A percentile compares a stretch with the other conserved stretches of the same genome.
Evolutionary conservation across 2,888 invertebrate species (phyloP).

Genomic region (Euzophera pinguis): DNA sequence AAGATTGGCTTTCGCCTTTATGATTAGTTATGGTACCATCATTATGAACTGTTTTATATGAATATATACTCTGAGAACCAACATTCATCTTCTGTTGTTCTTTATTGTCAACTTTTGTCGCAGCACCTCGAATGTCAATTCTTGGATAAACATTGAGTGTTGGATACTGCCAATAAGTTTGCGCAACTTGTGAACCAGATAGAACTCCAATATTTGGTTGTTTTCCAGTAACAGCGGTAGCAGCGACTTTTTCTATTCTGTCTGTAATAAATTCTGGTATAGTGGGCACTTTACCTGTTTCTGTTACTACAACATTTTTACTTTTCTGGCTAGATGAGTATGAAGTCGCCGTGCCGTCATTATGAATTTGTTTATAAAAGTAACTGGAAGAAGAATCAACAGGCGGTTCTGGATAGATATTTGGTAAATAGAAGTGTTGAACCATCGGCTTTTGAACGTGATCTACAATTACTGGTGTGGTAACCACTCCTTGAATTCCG

Average conservation of each 20-base stretch:
- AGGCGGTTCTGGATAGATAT: not conserved
- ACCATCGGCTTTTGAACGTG: not conserved
- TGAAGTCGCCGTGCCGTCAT: slow-evolving; percentile 9
- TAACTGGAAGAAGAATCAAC: not conserved
- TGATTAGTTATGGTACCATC: slow-evolving; percentile 7
- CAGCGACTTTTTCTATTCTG: slow-evolving; percentile 21
- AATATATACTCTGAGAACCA: not conserved
- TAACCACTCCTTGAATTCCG: not conserved
- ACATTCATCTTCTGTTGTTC: not conserved
- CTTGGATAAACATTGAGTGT: not conserved
- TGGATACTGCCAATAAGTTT: not conserved
- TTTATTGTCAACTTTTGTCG: not conserved
- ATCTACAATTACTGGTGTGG: slow-evolving; percentile 6
- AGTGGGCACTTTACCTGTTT: slow-evolving; percentile 13
- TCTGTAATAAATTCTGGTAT: slow-evolving; percentile 19
- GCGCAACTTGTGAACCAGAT: not conserved
- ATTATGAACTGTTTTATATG: not conserved
- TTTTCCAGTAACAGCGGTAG: slow-evolving; percentile 13
- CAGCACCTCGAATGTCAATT: not conserved
- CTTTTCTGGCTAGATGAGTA: not conserved
- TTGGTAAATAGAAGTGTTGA: slow-evolving; percentile 3
- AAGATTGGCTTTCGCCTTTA: not conserved
- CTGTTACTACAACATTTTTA: slow-evolving; percentile 5
- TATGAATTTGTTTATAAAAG: slow-evolving; percentile 15
- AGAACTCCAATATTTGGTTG: slow-evolving; percentile 2